Evolutionary conservation across 2,888 invertebrate species (phyloP).

Genomic region (Mimachlamys varia): DNA sequence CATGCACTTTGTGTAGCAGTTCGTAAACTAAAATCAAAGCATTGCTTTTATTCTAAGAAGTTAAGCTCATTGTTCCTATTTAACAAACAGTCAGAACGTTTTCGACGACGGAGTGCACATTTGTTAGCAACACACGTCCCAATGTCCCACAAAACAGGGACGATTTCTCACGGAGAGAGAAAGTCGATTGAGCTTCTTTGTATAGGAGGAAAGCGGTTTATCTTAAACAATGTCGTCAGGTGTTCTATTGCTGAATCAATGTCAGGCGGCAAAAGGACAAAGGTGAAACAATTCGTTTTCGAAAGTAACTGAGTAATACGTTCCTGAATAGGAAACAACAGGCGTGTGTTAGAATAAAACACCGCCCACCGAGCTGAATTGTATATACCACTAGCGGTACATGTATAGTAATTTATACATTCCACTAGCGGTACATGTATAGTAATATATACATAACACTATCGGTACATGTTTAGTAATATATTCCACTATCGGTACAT

Average conservation of each 20-base stretch:
- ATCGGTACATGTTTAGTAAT: too few species aligned
- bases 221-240: neutral
- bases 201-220: neutral
- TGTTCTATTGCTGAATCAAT: neutral
- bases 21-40: too few species aligned
- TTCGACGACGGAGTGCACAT: neutral
- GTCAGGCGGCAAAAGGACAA: neutral
- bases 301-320: neutral
- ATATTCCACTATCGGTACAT: too few species aligned
- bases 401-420: too few species aligned
- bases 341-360: neutral
- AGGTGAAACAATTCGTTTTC: neutral
- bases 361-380: too few species aligned
- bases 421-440: too few species aligned
- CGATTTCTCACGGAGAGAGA: neutral
- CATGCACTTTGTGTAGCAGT: too few species aligned
- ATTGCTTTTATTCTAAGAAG: too few species aligned
- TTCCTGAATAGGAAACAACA: neutral
- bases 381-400: too few species aligned
- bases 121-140: neutral
- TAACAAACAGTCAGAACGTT: neutral
- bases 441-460: too few species aligned
- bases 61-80: too few species aligned
- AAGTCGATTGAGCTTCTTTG: conserved; percentile 23
- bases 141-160: neutral